Conservation (phyloP, 2,888 invertebrate genomes). For the Amphipoea oculea region DNA sequence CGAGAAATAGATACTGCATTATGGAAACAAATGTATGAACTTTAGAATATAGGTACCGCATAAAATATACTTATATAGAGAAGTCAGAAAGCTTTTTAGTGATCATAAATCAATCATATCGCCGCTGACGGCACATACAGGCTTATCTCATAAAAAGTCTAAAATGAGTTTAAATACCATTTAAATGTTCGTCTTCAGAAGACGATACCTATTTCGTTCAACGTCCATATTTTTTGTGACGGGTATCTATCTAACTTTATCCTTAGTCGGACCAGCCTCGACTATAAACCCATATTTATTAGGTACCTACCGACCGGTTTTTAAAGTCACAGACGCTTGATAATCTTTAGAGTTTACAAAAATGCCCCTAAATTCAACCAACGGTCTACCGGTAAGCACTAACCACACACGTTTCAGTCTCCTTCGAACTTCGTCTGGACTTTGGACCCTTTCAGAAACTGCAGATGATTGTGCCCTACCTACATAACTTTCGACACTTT, state of each 20-base stretch:
- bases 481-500: not conserved
- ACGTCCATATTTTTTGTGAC: conserved; percentile 16
- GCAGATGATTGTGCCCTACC: not conserved
- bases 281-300: not conserved
- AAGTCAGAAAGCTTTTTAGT: conserved; percentile 36
- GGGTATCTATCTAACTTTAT: not conserved
- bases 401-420: not conserved
- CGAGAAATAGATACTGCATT: conserved; percentile 68
- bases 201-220: not conserved
- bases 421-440: not conserved
- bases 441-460: not conserved
- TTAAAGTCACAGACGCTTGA: not conserved
- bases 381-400: not conserved
- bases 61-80: conserved; percentile 14
- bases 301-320: not conserved
- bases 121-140: too few species aligned
- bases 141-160: too few species aligned
- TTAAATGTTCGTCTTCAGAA: too few species aligned
- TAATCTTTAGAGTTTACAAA: conserved; percentile 6
- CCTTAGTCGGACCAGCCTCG: not conserved
- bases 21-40: conserved; percentile 66
- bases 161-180: too few species aligned
- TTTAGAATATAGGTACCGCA: conserved; percentile 13
- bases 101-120: conserved; percentile 43
- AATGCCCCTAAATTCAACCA: not conserved